A percentile compares a stretch with the other conserved stretches of the same genome.
Conservation (phyloP, 1,140 invertebrate genomes). For the Gonioctena quinquepunctata region DNA sequence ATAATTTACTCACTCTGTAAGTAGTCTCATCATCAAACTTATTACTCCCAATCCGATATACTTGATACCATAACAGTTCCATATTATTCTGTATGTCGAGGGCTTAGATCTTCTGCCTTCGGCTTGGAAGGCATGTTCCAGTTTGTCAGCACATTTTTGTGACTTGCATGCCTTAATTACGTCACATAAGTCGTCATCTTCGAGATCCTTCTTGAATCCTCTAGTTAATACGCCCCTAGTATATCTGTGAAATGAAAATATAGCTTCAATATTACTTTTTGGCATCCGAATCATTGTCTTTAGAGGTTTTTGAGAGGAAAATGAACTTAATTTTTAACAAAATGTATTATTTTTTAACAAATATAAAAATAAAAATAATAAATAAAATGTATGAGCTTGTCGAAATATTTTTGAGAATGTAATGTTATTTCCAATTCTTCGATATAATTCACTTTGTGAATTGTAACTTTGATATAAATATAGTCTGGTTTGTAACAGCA, state of each 20-base stretch:
- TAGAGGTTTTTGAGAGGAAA: too few species aligned
- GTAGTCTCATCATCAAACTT: slow-evolving; percentile 27
- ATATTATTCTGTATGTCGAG: slow-evolving; percentile 25
- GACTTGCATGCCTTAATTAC: slow-evolving; percentile 35
- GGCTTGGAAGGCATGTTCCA: slow-evolving; percentile 31
- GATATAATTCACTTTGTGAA: too few species aligned
- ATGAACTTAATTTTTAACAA: too few species aligned
- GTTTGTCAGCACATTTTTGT: slow-evolving; percentile 25
- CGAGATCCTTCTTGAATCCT: slow-evolving; percentile 34
- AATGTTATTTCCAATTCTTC: too few species aligned
- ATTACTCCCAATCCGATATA: slow-evolving; percentile 27
- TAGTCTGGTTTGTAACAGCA: too few species aligned
- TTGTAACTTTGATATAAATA: too few species aligned
- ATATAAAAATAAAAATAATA: too few species aligned
- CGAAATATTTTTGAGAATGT: too few species aligned
- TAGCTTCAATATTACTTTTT: too few species aligned
- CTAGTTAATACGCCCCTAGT: slow-evolving; percentile 33
- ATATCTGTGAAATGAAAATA: slow-evolving; percentile 31
- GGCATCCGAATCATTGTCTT: too few species aligned
- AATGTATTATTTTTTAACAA: too few species aligned
- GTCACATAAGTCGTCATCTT: slow-evolving; percentile 43
- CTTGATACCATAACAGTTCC: slow-evolving; percentile 32
- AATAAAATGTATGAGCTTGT: too few species aligned
- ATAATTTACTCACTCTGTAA: slow-evolving; percentile 29
- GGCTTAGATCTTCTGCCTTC: slow-evolving; percentile 10